phyloP scores from a whole-genome alignment of 2,888 invertebrate genomes.

The Drosophila macrospina region DNA sequence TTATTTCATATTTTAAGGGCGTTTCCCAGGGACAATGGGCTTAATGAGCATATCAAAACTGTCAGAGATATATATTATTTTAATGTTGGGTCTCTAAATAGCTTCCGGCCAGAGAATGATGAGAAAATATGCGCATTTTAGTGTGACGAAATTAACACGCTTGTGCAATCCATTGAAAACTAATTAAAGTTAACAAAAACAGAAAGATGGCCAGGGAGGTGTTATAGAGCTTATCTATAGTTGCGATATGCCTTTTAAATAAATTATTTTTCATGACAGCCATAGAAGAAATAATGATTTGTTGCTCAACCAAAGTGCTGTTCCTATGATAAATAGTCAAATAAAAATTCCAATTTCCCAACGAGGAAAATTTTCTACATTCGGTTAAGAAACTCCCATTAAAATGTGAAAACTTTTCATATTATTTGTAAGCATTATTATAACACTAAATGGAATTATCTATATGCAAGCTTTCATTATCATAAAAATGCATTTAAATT shows the following conservation, averaged over 20 bases:
- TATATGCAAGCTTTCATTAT: background rate
- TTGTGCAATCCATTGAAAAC: conserved; percentile 58
- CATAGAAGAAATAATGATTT: conserved; percentile 15
- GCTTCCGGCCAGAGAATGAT: conserved; percentile 60
- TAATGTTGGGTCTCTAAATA: conserved; percentile 26
- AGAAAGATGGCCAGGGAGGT: background rate
- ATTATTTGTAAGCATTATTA: background rate
- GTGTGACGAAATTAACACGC: conserved; percentile 58
- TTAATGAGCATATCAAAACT: conserved; percentile 45
- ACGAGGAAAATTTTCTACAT: conserved; percentile 20
- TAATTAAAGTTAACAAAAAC: conserved; percentile 43
- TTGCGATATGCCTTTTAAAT: conserved; percentile 27
- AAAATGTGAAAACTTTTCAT: conserved; percentile 2
- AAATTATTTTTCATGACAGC: conserved; percentile 35
- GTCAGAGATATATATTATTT: conserved; percentile 29
- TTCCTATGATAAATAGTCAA: conserved; percentile 35
- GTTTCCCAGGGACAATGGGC: conserved; percentile 51
- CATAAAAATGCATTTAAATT: conserved; percentile 12
- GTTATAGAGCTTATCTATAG: conserved; percentile 9
- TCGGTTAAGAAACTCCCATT: conserved; percentile 3
- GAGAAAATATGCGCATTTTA: conserved; percentile 44
- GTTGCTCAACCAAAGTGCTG: background rate
- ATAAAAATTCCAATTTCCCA: conserved; percentile 20
- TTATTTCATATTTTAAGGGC: conserved; percentile 39
- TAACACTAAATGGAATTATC: background rate